phyloP scores from a whole-genome alignment of 2,113 vertebrate genomes.

The Pterocles gutturalis region DNA sequence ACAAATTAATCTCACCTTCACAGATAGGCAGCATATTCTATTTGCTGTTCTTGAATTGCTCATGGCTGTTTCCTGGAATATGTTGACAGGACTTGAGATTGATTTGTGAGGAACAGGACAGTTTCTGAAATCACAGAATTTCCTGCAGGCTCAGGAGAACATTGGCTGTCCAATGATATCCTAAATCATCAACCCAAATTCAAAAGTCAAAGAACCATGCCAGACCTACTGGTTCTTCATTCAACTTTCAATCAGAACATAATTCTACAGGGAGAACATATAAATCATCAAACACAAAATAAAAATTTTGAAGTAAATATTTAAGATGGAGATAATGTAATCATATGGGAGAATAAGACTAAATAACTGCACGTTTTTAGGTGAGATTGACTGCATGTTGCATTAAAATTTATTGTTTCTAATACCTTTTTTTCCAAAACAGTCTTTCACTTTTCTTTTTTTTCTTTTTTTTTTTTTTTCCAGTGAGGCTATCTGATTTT shows the following conservation, averaged over 20 bases:
- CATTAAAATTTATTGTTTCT: not conserved
- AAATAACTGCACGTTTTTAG: not conserved
- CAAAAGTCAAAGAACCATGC: not conserved
- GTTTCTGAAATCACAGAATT: not conserved
- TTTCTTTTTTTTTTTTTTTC: not conserved
- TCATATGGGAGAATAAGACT: not conserved
- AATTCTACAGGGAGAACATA: not conserved
- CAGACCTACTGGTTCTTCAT: not conserved
- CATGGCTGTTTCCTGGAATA: not conserved
- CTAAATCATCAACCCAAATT: not conserved
- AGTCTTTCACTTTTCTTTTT: not conserved
- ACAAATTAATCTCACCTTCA: not conserved
- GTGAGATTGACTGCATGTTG: not conserved
- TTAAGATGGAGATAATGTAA: not conserved
- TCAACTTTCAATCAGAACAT: not conserved
- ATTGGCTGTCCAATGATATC: not conserved
- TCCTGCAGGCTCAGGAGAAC: not conserved
- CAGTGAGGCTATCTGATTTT: not conserved
- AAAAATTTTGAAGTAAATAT: not conserved
- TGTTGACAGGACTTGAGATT: not conserved
- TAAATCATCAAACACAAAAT: not conserved
- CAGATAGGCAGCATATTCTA: not conserved
- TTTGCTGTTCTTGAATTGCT: not conserved
- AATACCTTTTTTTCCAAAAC: not conserved
- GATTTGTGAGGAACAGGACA: not conserved